Evolutionary conservation across 2,797 vertebrate genomes (phyloP), one percentile per base, ranked within the genome.

Genomic region (Anisognathus igniventris): DNA sequence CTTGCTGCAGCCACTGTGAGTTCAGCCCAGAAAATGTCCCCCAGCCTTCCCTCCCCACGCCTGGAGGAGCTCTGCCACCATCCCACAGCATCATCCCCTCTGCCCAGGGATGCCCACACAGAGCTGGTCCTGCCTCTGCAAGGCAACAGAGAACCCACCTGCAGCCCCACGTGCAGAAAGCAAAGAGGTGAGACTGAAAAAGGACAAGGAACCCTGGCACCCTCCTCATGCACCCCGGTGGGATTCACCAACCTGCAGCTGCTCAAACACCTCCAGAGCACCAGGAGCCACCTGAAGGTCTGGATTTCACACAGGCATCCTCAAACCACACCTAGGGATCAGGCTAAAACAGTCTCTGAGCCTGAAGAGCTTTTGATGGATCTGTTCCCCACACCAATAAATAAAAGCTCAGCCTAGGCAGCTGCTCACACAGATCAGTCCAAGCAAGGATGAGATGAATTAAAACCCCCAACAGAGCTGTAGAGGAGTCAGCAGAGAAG

Each of bases 161-260:
- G 22, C 51, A 71, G 72, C 86, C 68, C 44, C 56, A 3, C 7
- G 0, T 7, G 22, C 40, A 20, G 48, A 37, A 30, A 77, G 57
- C 50, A 19, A 67, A 40, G 79, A 21, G 44, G 13, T 3, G 33
- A 80, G 53, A 37, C 42, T 7, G 6, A 8, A 53, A 35, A 10
- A 10, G 23, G n/a, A 12, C 11, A 9, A 42, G 31, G 23, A 50
- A 15, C 47, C 31, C 27, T n/a, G 17, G 8, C 9, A 31, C 24
- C 31, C 22, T 75, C 60, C n/a, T 2, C 6, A 1, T 0, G 4
- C 45, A 13, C 45, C 1, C 0, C 15, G 6, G 23, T 1, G 39
- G 81, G 42, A 28, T 30, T 23, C 4, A 8, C 25, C 51, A 51
- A 15, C 19, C 47, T 10, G 5, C 4, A 2, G 16, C 86, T 77